A percentile compares a stretch with the other conserved stretches of the same genome.
These are phyloP conservation scores for Ochlodes sylvanus DNA, from an alignment of 2,888 invertebrate genomes.

Conservation along the genomic window DNA sequence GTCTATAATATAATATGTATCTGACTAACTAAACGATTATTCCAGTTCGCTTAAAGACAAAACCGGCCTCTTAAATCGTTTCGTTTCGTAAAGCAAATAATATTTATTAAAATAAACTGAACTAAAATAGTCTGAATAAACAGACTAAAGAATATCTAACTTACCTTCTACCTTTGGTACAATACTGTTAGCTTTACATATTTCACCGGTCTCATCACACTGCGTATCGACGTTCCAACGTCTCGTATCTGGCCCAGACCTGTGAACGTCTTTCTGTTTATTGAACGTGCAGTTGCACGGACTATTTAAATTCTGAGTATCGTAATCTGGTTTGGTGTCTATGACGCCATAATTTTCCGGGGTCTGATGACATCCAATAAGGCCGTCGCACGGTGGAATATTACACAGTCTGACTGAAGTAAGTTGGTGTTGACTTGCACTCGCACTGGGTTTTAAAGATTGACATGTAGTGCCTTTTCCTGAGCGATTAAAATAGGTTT, in stretches of 20 bases:
- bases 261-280: not conserved
- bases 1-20: too few relatives aligned
- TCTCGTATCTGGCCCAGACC: not conserved
- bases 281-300: not conserved
- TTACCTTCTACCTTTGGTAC: not conserved
- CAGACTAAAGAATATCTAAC: not conserved
- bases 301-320: not conserved
- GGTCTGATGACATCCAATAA: conserved; percentile 4
- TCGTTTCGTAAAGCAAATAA: too few relatives aligned
- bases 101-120: too few relatives aligned
- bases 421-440: conserved; percentile 24
- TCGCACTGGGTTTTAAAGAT: not conserved
- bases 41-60: too few relatives aligned
- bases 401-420: conserved; percentile 35
- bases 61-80: too few relatives aligned
- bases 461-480: conserved; percentile 23
- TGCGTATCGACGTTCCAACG: not conserved
- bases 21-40: too few relatives aligned
- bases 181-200: not conserved
- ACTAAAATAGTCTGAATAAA: not conserved
- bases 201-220: not conserved
- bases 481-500: conserved; percentile 16
- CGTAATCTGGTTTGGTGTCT: not conserved
- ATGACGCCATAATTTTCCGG: not conserved
- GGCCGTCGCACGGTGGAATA: conserved; percentile 39